Percentiles rank a stretch among this genome's conserved stretches.
Evolutionary conservation across 1,140 invertebrate species (phyloP).

Genomic region (Bathynomus jamesi): DNA sequence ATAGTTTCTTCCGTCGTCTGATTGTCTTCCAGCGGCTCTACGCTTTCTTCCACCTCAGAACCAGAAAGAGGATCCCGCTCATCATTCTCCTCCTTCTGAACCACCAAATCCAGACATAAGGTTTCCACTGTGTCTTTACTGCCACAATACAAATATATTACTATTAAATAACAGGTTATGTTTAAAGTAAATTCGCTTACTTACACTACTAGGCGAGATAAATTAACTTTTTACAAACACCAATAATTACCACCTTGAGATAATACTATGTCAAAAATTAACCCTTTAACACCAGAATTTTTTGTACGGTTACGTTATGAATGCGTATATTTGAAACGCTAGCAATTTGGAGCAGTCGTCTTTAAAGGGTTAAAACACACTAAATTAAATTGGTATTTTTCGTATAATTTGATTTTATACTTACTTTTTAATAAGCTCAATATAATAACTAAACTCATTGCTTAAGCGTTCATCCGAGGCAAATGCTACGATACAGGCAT

Average conservation of each 20-base stretch:
- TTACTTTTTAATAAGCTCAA: conserved; percentile 45
- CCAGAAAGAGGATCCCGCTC: too few species aligned
- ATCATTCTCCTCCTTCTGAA: neutral
- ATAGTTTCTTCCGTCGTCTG: conserved; percentile 17
- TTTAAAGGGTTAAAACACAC: too few species aligned
- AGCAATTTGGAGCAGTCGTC: too few species aligned
- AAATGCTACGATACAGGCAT: conserved; percentile 70
- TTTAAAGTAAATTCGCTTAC: too few species aligned
- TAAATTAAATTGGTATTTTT: too few species aligned
- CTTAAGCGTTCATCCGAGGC: conserved; percentile 59
- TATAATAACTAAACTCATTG: conserved; percentile 60
- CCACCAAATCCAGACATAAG: neutral
- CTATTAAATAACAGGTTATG: too few species aligned
- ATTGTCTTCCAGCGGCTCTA: neutral
- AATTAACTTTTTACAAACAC: neutral
- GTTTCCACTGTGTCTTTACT: neutral
- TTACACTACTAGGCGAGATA: neutral
- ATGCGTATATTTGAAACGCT: too few species aligned
- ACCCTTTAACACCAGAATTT: too few species aligned
- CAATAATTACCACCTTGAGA: neutral
- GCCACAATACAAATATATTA: neutral
- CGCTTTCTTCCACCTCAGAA: neutral
- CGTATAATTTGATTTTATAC: too few species aligned
- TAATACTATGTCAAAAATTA: too few species aligned
- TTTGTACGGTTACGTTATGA: too few species aligned